Evolutionary conservation across 2,113 vertebrate genomes (phyloP).

Genomic region (Tretioscincus oriximinensis): DNA sequence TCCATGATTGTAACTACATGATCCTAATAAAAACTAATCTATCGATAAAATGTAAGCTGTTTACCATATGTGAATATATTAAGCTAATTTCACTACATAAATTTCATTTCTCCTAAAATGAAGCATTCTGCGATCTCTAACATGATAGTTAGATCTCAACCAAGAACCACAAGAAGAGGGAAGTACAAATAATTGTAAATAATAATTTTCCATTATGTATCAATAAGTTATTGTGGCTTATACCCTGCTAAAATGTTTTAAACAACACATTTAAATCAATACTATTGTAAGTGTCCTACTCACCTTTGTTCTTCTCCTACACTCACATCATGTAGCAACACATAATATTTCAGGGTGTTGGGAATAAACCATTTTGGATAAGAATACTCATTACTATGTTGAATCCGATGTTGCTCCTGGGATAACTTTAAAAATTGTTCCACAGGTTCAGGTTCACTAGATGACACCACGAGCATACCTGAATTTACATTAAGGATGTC

Average conservation of each 20-base stretch:
- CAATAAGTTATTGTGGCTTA: neutral
- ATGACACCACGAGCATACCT: constrained; percentile 97
- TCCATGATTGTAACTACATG: neutral
- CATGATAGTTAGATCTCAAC: neutral
- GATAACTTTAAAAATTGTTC: constrained; percentile 96
- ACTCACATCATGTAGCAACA: constrained; percentile 91
- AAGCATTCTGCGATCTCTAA: neutral
- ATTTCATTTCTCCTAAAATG: neutral
- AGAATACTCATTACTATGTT: constrained; percentile 91
- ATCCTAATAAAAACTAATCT: neutral
- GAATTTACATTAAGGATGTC: constrained; percentile 64
- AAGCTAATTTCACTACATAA: neutral
- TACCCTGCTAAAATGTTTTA: neutral
- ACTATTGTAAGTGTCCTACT: constrained; percentile 1
- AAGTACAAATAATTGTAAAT: no score
- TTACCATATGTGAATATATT: neutral
- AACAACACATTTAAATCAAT: neutral
- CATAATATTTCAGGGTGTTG: constrained; percentile 97
- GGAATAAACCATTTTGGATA: constrained; percentile 98
- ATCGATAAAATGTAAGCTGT: neutral
- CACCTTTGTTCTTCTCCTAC: constrained; percentile 90
- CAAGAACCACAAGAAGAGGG: no score
- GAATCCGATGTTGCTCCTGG: constrained; percentile 95
- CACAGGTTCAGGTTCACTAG: constrained; percentile 85
- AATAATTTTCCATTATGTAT: neutral